A percentile compares a stretch with the other conserved stretches of the same genome.
Conservation (phyloP, 2,797 vertebrate species). For the Artibeus lituratus region DNA sequence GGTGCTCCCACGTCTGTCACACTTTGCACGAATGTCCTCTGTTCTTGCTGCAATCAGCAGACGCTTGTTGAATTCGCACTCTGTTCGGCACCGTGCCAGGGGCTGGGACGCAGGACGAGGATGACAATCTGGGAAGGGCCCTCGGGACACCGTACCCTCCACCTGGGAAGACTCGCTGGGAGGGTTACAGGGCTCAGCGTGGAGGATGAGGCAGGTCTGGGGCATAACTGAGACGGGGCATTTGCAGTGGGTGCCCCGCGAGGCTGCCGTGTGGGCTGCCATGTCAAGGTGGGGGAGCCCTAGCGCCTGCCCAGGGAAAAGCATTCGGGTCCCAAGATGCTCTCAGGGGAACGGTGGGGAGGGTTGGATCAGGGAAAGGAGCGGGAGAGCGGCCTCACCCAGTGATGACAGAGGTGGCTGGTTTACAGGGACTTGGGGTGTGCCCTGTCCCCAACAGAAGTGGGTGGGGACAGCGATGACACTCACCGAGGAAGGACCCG, state of each 20-base stretch:
- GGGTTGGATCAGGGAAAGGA: fast-evolving
- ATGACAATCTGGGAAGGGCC: fast-evolving
- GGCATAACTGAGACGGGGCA: fast-evolving
- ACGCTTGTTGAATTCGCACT: fast-evolving
- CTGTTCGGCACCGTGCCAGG: fast-evolving
- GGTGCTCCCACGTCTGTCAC: neutral
- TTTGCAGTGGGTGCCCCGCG: fast-evolving
- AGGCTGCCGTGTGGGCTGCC: fast-evolving
- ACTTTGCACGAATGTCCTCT: neutral
- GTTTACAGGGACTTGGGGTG: neutral
- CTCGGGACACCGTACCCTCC: fast-evolving
- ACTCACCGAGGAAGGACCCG: fast-evolving
- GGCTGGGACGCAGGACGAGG: neutral
- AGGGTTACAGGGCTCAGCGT: fast-evolving
- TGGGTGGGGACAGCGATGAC: fast-evolving
- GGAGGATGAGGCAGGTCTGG: neutral
- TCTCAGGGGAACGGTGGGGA: fast-evolving
- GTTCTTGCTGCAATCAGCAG: neutral
- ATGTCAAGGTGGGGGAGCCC: fast-evolving
- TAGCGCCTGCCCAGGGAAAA: fast-evolving
- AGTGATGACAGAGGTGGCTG: fast-evolving
- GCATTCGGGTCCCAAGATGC: fast-evolving
- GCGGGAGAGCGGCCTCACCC: fast-evolving
- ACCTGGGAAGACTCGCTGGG: fast-evolving
- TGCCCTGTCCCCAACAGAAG: fast-evolving